These are phyloP conservation scores for Lophura nycthemera DNA, from an alignment of 2,113 vertebrate species.

Conservation along the genomic window DNA sequence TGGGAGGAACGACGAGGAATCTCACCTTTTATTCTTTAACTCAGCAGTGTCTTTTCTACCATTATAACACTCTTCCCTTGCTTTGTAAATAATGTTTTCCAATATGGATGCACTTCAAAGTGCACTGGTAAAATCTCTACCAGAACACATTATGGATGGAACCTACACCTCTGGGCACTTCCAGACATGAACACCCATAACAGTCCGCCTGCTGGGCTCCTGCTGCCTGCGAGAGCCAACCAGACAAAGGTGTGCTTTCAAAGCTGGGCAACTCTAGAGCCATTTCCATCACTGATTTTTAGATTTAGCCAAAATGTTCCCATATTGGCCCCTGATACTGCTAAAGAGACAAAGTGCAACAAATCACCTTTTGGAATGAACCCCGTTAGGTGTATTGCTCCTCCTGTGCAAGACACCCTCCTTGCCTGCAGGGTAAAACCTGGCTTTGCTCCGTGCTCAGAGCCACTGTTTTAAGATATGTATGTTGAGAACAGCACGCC, in stretches of 20 bases:
- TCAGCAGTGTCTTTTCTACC: not conserved
- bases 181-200: too few species aligned
- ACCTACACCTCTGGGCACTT: not conserved
- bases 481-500: not conserved
- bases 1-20: not conserved
- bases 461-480: not conserved
- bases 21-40: not conserved
- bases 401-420: not conserved
- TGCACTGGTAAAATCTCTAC: not conserved
- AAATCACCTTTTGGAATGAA: not conserved
- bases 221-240: not conserved
- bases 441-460: not conserved
- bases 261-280: not conserved
- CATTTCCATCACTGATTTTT: not conserved
- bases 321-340: not conserved
- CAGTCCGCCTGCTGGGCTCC: not conserved
- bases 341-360: not conserved
- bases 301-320: not conserved
- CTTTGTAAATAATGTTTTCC: not conserved
- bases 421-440: not conserved
- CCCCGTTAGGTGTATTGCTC: not conserved
- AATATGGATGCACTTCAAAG: fast-evolving
- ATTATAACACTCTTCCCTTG: not conserved
- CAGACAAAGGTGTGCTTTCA: not conserved
- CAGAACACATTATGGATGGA: fast-evolving